Conservation (phyloP, 92 coral and sea anemone species). For the Zoanthus solanderi region DNA sequence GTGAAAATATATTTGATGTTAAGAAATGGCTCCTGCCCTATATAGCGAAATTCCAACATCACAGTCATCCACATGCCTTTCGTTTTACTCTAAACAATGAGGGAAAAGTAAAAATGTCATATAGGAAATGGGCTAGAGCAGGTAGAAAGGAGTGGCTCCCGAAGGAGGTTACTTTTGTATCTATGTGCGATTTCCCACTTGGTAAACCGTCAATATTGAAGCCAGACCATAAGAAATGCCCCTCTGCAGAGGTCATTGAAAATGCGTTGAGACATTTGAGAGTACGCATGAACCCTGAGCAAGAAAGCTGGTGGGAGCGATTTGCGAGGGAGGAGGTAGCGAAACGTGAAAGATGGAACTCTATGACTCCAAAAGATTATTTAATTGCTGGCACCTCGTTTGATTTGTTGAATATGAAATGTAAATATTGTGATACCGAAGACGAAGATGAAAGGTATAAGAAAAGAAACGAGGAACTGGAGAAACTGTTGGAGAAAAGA, state of each 20-base stretch:
- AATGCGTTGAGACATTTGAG: neutral
- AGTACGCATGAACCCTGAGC: conserved; percentile 10
- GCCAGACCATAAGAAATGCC: conserved; percentile 57
- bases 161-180: conserved; percentile 21
- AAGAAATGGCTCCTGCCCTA: conserved; percentile 60
- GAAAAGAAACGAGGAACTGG: too few species aligned
- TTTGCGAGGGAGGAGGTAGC: conserved; percentile 14
- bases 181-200: neutral
- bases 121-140: conserved; percentile 58
- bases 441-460: neutral
- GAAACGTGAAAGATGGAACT: too few species aligned
- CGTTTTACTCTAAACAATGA: conserved; percentile 53
- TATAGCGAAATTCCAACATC: conserved; percentile 46
- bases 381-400: conserved; percentile 28
- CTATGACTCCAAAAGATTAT: conserved; percentile 28
- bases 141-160: conserved; percentile 65
- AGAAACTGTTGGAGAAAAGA: too few species aligned
- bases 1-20: conserved; percentile 63
- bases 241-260: neutral
- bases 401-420: conserved; percentile 20
- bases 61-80: conserved; percentile 64
- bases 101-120: conserved; percentile 48
- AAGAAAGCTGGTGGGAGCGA: conserved; percentile 25
- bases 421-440: conserved; percentile 15
- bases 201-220: conserved; percentile 39